phyloP scores from a whole-genome alignment of 2,888 invertebrate genomes.

The Cactoblastis cactorum region DNA sequence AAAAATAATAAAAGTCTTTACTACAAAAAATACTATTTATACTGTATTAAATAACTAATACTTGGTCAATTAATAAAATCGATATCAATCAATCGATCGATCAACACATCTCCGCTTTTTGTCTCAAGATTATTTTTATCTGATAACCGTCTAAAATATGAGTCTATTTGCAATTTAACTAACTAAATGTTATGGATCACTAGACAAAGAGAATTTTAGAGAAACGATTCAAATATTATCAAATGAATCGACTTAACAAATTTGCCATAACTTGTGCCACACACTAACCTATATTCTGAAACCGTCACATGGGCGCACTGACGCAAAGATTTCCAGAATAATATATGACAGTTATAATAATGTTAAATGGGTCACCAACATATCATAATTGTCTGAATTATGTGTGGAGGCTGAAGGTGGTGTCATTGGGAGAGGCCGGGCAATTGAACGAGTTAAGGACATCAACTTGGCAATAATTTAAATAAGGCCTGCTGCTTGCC shows the following conservation, averaged over 20 bases:
- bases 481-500: not conserved
- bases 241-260: too few relatives aligned
- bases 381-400: constrained; percentile 25
- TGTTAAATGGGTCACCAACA: constrained; percentile 44
- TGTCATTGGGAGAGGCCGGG: constrained; percentile 4
- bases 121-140: too few relatives aligned
- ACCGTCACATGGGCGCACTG: constrained; percentile 48
- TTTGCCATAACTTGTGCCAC: constrained; percentile 24
- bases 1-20: too few relatives aligned
- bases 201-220: too few relatives aligned
- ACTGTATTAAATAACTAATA: too few relatives aligned
- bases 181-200: too few relatives aligned
- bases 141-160: too few relatives aligned
- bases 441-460: constrained; percentile 10
- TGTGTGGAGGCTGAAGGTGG: constrained; percentile 13
- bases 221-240: too few relatives aligned
- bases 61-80: too few relatives aligned
- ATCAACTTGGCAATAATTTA: not conserved
- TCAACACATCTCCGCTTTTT: too few relatives aligned
- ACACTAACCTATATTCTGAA: constrained; percentile 30
- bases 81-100: too few relatives aligned
- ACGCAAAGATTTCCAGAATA: constrained; percentile 51
- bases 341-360: constrained; percentile 35
- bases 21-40: too few relatives aligned
- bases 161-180: not conserved